Base-by-base conservation (phyloP, 2,888 invertebrate species). In the Tetragonisca angustula region DNA sequence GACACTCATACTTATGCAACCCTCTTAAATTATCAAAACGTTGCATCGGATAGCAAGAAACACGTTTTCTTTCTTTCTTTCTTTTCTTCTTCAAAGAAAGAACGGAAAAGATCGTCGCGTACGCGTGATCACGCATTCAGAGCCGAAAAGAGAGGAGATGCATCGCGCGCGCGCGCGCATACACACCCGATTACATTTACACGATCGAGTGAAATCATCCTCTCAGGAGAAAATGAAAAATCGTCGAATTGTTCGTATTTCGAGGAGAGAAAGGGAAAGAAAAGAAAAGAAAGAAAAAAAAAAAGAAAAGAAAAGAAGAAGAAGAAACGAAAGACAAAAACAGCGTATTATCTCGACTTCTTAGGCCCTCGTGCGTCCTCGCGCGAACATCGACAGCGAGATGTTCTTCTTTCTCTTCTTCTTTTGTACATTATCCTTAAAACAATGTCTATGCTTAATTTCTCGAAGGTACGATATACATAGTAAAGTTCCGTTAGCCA, bases 341-440 rank as follows among this genome's bases (percentile, higher is more conserved):
- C 72, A 9, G 52, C 62, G 76, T 72, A 68, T 74, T 72, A 68
- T 74, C 74, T 83, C 89, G 86, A 85, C 74, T 85, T 71, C 32
- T 89, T 89, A 89, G 89, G 89, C 89, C 89, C 83, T 89, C 88
- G 85, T 82, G 85, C 86, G 85, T 86, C 84, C 84, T 83, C 86
- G 86, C 78, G 86, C 89, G 86, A 86, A 89, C 84, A 78, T 81
- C 88, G 84, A 86, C 82, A 72, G 82, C 83, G 82, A 86, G 76
- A 84, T 72, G 81, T 43, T 43, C 87, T 65, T 69, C 59, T 83
- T 84, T 79, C 71, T 24, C 4, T 59, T 77, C 83, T 69, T 74
- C 43, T 73, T 83, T 87, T 81, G 85, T 88, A 88, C 86, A 65
- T 69, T 72, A 49, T 32, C 79, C 81, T 76, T 64, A 5, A 61